Base-by-base conservation (phyloP, 2,113 vertebrate genomes). In the Leptodactylus fuscus region DNA sequence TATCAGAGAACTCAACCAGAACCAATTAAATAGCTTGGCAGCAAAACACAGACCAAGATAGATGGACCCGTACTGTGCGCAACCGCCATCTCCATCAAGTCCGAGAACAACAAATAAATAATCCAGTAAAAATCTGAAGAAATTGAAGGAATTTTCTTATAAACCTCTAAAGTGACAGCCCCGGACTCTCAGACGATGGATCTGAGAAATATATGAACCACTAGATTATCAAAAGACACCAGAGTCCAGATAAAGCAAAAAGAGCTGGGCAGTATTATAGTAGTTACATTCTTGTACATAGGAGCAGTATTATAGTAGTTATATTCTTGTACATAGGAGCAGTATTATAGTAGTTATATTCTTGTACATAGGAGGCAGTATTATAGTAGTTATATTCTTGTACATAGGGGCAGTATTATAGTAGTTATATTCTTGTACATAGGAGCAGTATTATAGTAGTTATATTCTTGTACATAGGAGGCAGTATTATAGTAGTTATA, bases 1-100 rank as follows among this genome's bases (percentile, higher is more conserved):
- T 55, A 78, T 78, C 75, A 36, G 51, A 58, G 32, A 78, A 78
- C 20, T 55, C 51, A 78, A 22, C 75, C 49, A 55, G 75, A 55
- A 78, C 75, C 75, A 78, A 78, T 78, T 78, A 78, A 55, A 78
- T 34, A 38, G 27, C 27, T 78, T 55, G 75, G 75, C 75, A 78
- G 75, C 49, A 5, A n/a, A 58, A 32, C 22, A 24, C 4, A 53
- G 18, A 58, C 18, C 75, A 78, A 55, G 75, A 78, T 78, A 49
- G 75, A 78, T 78, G 49, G 18, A n/a, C 29, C 10, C 3, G 20
- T 15, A 32, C 75, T 24, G 49, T 9, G 8, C 2, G 74, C 74
- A 53, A 15, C 16, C 10, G 27, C 48, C 29, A 20, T 36, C 51
- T 32, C 46, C 74, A 51, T 49, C 74, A 77, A 53, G 49, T n/a